Percentiles rank a stretch among this genome's conserved stretches.
These are phyloP conservation scores for Idaea straminata DNA, from an alignment of 2,888 invertebrate genomes.

Conservation along the genomic window DNA sequence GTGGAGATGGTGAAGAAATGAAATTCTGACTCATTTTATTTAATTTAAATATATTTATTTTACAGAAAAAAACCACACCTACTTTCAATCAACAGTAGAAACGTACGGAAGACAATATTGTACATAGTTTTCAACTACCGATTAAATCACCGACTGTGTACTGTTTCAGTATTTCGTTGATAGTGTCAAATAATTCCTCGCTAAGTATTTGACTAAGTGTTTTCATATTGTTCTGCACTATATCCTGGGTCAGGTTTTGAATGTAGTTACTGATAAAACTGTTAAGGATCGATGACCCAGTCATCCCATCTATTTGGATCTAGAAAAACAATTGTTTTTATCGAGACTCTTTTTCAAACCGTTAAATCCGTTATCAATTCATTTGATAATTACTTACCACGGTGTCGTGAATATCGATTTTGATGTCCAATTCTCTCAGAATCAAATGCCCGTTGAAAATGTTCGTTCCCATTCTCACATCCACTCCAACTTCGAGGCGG, in stretches of 20 bases:
- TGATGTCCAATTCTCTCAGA: constrained; percentile 47
- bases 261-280: constrained; percentile 44
- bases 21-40: not conserved
- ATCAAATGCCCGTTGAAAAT: constrained; percentile 43
- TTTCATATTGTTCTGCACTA: constrained; percentile 43
- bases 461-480: constrained; percentile 47
- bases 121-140: constrained; percentile 17
- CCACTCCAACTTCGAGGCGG: constrained; percentile 45
- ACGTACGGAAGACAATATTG: not conserved
- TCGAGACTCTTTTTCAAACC: not conserved
- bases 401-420: constrained; percentile 49
- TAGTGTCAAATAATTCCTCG: constrained; percentile 44
- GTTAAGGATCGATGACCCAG: constrained; percentile 51
- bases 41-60: not conserved
- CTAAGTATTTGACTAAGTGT: constrained; percentile 43
- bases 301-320: constrained; percentile 52
- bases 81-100: not conserved
- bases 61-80: not conserved
- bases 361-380: not conserved
- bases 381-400: constrained; percentile 35
- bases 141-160: constrained; percentile 48
- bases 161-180: constrained; percentile 49
- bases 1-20: not conserved
- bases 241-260: constrained; percentile 46
- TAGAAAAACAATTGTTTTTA: constrained; percentile 24